Evolutionary conservation across 2,797 vertebrate species (phyloP).

Genomic region (Paedocypris micromegethes): DNA sequence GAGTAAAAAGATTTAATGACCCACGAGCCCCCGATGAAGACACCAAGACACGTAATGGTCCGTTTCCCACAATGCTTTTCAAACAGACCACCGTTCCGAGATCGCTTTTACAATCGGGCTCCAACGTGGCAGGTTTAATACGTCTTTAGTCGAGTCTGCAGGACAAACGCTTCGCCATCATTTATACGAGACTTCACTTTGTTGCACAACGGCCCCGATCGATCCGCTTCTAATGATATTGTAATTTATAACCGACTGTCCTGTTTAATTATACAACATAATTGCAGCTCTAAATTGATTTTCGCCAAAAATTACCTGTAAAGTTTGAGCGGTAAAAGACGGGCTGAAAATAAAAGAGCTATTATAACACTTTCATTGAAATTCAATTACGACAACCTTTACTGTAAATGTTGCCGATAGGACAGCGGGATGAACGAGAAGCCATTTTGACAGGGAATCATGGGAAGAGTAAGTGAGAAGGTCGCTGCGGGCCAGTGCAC

Average conservation of each 20-base stretch:
- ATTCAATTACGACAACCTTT: no score
- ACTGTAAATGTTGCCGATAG: no score
- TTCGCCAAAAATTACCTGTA: conserved; percentile 20
- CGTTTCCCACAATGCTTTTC: no score
- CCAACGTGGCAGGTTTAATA: background rate
- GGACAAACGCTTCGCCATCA: background rate
- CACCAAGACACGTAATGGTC: no score
- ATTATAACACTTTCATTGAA: no score
- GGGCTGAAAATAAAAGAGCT: background rate
- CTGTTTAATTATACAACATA: conserved; percentile 30
- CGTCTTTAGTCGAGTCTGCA: background rate
- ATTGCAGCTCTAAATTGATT: conserved; percentile 27
- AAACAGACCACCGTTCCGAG: no score
- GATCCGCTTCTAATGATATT: conserved; percentile 21
- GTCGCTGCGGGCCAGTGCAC: no score
- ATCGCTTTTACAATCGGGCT: background rate
- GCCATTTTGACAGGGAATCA: no score
- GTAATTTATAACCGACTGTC: conserved; percentile 30
- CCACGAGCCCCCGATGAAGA: no score
- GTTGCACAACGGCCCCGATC: conserved; percentile 14
- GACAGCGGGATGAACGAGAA: no score
- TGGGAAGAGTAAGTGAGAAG: no score
- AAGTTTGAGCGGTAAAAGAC: conserved; percentile 1
- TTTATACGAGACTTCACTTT: conserved; percentile 15
- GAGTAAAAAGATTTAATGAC: no score